Conservation (phyloP, 2,797 vertebrate genomes). For the Cetoscarus ocellatus region DNA sequence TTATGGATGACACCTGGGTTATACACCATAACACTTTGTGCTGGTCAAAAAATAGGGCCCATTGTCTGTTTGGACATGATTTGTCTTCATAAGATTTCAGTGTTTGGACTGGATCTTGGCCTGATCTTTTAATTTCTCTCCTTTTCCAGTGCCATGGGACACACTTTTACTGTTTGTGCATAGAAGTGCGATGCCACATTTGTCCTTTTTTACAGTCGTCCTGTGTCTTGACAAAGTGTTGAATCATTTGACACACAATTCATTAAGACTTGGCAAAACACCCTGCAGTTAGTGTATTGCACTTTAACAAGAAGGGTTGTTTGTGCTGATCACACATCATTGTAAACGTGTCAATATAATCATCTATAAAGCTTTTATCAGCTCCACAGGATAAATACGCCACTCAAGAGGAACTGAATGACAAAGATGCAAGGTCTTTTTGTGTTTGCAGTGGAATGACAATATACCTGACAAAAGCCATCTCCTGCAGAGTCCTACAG, state of each 20-base stretch:
- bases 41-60: too few relatives aligned
- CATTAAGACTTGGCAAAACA: slow-evolving; percentile 59
- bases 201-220: slow-evolving; percentile 33
- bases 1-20: too few relatives aligned
- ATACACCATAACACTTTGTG: too few relatives aligned
- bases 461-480: background rate
- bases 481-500: background rate
- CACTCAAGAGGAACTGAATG: slow-evolving; percentile 34
- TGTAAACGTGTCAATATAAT: slow-evolving; percentile 70
- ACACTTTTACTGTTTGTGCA: too few relatives aligned
- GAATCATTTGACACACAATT: slow-evolving; percentile 64
- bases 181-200: slow-evolving; percentile 12
- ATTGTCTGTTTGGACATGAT: too few relatives aligned
- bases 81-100: too few relatives aligned
- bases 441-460: background rate
- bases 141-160: too few relatives aligned
- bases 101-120: too few relatives aligned
- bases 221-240: slow-evolving; percentile 25
- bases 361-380: slow-evolving; percentile 70
- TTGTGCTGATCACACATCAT: slow-evolving; percentile 53
- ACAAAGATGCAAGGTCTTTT: slow-evolving; percentile 21
- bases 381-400: slow-evolving; percentile 27
- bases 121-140: too few relatives aligned
- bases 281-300: slow-evolving; percentile 41
- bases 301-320: slow-evolving; percentile 59